phyloP scores from a whole-genome alignment of 2,797 vertebrate species.

The Anguilla megastoma region DNA sequence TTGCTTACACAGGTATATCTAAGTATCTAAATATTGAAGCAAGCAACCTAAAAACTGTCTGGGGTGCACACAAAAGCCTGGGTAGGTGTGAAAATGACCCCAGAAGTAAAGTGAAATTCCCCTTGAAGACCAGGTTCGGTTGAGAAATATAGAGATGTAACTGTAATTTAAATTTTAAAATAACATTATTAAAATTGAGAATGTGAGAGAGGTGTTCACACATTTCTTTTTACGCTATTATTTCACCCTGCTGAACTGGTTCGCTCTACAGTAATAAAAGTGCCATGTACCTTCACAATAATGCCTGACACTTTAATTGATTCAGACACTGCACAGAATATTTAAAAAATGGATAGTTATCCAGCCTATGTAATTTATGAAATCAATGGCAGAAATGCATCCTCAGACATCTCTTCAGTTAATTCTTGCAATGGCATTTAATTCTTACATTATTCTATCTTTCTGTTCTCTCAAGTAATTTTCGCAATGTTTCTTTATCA shows the following conservation, averaged over 20 bases:
- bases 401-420: neutral
- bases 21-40: too few relatives aligned
- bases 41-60: too few relatives aligned
- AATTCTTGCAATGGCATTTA: neutral
- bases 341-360: neutral
- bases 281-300: neutral
- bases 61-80: too few relatives aligned
- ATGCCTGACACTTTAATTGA: neutral
- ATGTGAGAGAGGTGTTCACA: neutral
- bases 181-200: neutral
- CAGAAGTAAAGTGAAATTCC: too few relatives aligned
- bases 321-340: neutral
- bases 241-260: neutral
- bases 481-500: constrained; percentile 11
- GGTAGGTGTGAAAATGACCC: too few relatives aligned
- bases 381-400: neutral
- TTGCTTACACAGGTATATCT: too few relatives aligned
- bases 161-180: neutral
- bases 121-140: neutral
- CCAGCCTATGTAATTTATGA: neutral
- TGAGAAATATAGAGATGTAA: neutral
- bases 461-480: neutral
- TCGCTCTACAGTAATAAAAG: neutral
- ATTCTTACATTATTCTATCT: neutral
- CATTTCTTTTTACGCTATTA: neutral